Conservation (phyloP, 1,140 invertebrate species). For the Halictus rubicundus region DNA sequence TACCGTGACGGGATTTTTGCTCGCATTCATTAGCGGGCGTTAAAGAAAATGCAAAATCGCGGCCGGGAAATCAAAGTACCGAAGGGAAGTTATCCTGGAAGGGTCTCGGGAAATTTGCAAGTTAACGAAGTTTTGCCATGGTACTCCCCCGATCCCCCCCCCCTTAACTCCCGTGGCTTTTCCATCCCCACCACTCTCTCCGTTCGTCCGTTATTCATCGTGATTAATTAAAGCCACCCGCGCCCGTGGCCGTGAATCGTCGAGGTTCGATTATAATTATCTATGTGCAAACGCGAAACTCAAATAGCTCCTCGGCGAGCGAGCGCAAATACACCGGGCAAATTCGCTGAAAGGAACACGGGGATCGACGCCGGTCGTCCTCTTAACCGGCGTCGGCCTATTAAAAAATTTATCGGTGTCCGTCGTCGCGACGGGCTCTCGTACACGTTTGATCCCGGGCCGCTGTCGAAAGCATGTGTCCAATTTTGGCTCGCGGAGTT, state of each 20-base stretch:
- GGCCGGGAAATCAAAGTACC: constrained; percentile 18
- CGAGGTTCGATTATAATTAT: constrained; percentile 47
- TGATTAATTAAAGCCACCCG: constrained; percentile 45
- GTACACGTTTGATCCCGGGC: neutral
- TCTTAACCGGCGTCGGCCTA: constrained; percentile 1
- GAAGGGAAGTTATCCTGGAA: constrained; percentile 9
- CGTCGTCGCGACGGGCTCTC: neutral
- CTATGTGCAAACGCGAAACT: constrained; percentile 46
- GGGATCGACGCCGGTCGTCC: neutral
- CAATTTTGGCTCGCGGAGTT: neutral
- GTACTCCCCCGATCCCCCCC: neutral
- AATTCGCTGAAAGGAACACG: constrained; percentile 42
- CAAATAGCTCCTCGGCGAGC: constrained; percentile 26
- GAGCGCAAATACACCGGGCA: constrained; percentile 39
- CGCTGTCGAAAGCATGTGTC: neutral
- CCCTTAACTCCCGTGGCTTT: neutral
- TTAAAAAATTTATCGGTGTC: constrained; percentile 39
- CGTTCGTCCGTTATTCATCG: constrained; percentile 34
- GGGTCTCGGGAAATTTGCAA: constrained; percentile 36
- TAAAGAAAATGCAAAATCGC: constrained; percentile 22
- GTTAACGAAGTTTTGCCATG: constrained; percentile 43
- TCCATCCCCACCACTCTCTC: neutral
- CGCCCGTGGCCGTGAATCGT: constrained; percentile 25
- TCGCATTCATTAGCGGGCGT: constrained; percentile 23
- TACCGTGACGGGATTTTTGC: constrained; percentile 7